These are phyloP conservation scores for Cyclophora punctaria DNA, from an alignment of 2,888 invertebrate genomes.

Conservation along the genomic window DNA sequence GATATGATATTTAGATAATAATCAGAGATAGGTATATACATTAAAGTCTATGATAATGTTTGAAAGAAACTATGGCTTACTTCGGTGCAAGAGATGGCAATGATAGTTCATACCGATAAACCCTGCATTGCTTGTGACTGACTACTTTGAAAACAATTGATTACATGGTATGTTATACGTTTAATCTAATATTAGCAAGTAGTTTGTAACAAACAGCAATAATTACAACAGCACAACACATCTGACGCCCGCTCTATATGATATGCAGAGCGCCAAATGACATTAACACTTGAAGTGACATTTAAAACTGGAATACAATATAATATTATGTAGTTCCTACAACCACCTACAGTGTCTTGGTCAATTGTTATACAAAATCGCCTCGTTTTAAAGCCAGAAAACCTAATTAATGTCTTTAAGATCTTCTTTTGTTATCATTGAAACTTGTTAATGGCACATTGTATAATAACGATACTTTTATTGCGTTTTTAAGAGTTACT, in stretches of 20 bases:
- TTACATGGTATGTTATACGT: constrained; percentile 25
- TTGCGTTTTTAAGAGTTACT: too few relatives aligned
- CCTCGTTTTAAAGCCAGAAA: not conserved
- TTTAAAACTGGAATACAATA: constrained; percentile 26
- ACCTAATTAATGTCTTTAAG: not conserved
- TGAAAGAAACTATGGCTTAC: constrained; percentile 34
- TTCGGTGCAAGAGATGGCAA: constrained; percentile 39
- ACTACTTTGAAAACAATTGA: constrained; percentile 26
- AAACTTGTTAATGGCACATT: too few relatives aligned
- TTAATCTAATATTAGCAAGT: constrained; percentile 38
- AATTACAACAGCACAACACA: constrained; percentile 47
- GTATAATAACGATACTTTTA: too few relatives aligned
- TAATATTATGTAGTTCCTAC: constrained; percentile 16
- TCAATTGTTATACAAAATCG: constrained; percentile 10
- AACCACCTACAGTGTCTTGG: constrained; percentile 22
- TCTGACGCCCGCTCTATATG: constrained; percentile 35
- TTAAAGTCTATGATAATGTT: constrained; percentile 36
- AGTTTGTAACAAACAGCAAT: constrained; percentile 45
- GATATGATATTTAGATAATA: constrained; percentile 72
- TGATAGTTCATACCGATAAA: constrained; percentile 34
- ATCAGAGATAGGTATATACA: constrained; percentile 39
- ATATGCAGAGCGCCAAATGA: constrained; percentile 28
- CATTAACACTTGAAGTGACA: constrained; percentile 33
- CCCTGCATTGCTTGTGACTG: constrained; percentile 42
- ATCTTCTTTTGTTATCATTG: too few relatives aligned